Conservation (phyloP, 2,888 invertebrate species). For the Ophion costatus region DNA sequence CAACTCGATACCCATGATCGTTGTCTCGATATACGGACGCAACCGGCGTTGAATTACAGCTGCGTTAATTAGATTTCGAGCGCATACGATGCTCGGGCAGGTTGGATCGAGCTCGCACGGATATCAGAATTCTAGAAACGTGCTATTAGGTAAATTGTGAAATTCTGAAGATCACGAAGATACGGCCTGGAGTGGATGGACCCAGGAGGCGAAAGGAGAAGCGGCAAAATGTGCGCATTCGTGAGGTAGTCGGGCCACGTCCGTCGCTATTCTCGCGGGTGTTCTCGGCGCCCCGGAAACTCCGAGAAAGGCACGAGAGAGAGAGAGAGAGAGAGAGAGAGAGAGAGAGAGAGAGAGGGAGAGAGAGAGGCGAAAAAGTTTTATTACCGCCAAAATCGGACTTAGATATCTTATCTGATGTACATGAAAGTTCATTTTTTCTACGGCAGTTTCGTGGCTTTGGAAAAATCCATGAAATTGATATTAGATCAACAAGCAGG, state of each 20-base stretch:
- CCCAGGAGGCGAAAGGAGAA: slow-evolving; percentile 16
- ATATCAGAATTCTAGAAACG: slow-evolving; percentile 76
- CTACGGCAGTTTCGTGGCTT: background rate
- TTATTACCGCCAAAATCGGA: background rate
- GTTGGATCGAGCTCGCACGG: slow-evolving; percentile 68
- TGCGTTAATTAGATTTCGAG: slow-evolving; percentile 9
- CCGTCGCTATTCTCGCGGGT: slow-evolving; percentile 70
- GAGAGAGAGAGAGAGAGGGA: slow-evolving; percentile 7
- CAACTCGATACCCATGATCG: slow-evolving; percentile 25
- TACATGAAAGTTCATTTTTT: slow-evolving; percentile 39
- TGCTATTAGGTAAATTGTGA: slow-evolving; percentile 77
- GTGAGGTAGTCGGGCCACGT: slow-evolving; percentile 72
- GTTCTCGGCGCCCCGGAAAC: slow-evolving; percentile 38
- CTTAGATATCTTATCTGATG: slow-evolving; percentile 56
- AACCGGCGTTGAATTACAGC: slow-evolving; percentile 1
- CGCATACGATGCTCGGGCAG: background rate
- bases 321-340: slow-evolving; percentile 1
- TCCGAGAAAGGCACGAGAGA: slow-evolving; percentile 28
- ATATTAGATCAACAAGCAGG: background rate
- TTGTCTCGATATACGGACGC: background rate
- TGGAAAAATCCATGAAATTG: background rate
- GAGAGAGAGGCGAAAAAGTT: slow-evolving; percentile 7
- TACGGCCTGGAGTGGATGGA: slow-evolving; percentile 5
- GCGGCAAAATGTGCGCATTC: slow-evolving; percentile 54
- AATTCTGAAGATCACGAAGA: slow-evolving; percentile 70